A percentile compares a stretch with the other conserved stretches of the same genome.
Evolutionary conservation across 2,113 vertebrate genomes (phyloP).

Genomic region (Microtus richardsoni): DNA sequence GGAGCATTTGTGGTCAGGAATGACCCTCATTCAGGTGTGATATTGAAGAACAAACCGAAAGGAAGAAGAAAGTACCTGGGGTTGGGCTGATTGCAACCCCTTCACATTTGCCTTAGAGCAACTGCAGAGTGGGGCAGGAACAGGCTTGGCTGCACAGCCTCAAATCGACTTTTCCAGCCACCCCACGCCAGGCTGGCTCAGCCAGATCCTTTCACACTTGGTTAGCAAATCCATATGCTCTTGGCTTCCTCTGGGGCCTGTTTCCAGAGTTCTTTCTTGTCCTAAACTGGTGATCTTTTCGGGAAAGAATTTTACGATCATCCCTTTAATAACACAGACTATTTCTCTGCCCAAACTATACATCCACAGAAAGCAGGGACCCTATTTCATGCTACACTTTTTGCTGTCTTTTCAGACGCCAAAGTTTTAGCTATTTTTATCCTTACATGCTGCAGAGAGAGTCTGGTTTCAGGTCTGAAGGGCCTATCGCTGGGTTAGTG

Average conservation of each 20-base stretch:
- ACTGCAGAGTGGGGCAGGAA: background rate
- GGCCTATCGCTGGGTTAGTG: background rate
- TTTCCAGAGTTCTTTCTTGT: background rate
- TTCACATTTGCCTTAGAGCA: rapidly evolving
- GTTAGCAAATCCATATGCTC: background rate
- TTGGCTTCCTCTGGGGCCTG: background rate
- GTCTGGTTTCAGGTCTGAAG: background rate
- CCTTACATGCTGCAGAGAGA: background rate
- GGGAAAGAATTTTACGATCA: slow-evolving; percentile 44
- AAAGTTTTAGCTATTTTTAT: slow-evolving; percentile 37
- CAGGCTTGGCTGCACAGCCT: background rate
- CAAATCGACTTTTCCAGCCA: background rate
- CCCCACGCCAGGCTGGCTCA: background rate
- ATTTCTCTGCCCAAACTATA: background rate
- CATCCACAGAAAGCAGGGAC: slow-evolving; percentile 27
- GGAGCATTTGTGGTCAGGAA: background rate
- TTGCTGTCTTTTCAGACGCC: background rate
- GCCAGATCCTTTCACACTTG: background rate
- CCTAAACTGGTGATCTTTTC: background rate
- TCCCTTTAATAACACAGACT: background rate
- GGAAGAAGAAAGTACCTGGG: background rate
- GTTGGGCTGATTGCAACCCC: background rate
- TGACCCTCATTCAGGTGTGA: background rate
- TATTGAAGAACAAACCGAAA: background rate
- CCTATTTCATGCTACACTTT: background rate